These are phyloP conservation scores for Cottus gobio DNA, from an alignment of 2,113 vertebrate species.

Conservation along the genomic window DNA sequence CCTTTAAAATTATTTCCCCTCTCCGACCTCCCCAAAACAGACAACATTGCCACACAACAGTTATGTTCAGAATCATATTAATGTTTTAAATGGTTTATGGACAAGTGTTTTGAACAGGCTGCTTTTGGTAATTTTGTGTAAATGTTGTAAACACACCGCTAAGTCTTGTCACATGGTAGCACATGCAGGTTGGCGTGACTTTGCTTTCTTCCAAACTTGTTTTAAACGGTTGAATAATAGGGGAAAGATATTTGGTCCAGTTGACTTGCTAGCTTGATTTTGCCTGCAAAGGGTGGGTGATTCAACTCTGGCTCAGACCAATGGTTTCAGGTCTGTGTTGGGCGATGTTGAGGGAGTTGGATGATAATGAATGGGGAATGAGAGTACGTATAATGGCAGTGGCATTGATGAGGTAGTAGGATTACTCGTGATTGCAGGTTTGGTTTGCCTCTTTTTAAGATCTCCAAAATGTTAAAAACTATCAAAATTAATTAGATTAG, in stretches of 20 bases:
- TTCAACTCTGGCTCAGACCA: too few relatives aligned
- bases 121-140: background rate
- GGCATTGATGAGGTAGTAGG: too few relatives aligned
- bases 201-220: background rate
- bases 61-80: background rate
- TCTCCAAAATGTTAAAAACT: too few relatives aligned
- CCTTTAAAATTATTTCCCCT: background rate
- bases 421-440: too few relatives aligned
- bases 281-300: background rate
- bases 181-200: background rate
- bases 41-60: background rate
- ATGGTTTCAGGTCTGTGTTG: too few relatives aligned
- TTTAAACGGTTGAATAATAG: background rate
- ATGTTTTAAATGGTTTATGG: background rate
- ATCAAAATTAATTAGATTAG: background rate
- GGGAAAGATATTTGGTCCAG: background rate
- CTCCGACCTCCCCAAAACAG: background rate
- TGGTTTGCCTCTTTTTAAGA: too few relatives aligned
- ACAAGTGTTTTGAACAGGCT: background rate
- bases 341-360: too few relatives aligned
- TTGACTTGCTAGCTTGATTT: background rate
- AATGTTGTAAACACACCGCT: background rate
- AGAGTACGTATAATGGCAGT: too few relatives aligned
- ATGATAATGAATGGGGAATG: too few relatives aligned
- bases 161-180: background rate